Evolutionary conservation across 2,113 vertebrate species (phyloP).

Genomic region (Lipophrys pholis): DNA sequence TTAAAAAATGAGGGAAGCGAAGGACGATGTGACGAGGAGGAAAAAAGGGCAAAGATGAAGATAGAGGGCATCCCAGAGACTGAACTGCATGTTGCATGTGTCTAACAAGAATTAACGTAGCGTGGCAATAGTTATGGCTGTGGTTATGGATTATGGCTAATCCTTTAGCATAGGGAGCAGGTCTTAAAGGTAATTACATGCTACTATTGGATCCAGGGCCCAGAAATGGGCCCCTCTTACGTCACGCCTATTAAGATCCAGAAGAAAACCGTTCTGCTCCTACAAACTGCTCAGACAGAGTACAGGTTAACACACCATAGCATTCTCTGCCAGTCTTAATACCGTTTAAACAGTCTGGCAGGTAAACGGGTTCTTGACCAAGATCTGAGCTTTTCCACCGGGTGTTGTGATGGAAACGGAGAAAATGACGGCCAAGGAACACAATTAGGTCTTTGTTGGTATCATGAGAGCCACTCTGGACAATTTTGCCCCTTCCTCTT

Average conservation of each 20-base stretch:
- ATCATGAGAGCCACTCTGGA: background rate
- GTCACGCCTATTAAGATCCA: slow-evolving; percentile 63
- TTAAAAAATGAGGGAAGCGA: slow-evolving; percentile 36
- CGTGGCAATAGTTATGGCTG: slow-evolving; percentile 73
- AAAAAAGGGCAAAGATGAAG: slow-evolving; percentile 34
- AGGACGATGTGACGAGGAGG: slow-evolving; percentile 31
- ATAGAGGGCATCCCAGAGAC: slow-evolving; percentile 33
- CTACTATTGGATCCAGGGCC: slow-evolving; percentile 75
- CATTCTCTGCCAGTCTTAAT: slow-evolving; percentile 39
- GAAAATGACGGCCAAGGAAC: background rate
- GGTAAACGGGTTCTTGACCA: slow-evolving; percentile 10
- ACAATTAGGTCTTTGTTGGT: background rate
- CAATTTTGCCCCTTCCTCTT: background rate
- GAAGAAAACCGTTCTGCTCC: slow-evolving; percentile 57
- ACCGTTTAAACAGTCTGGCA: slow-evolving; percentile 10
- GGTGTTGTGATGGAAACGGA: background rate
- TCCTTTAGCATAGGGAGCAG: slow-evolving; percentile 75
- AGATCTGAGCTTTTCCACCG: background rate
- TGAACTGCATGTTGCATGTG: slow-evolving; percentile 44
- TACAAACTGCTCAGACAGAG: slow-evolving; percentile 47
- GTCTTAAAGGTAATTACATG: slow-evolving; percentile 82
- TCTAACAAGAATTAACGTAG: slow-evolving; percentile 69
- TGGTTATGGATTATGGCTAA: slow-evolving; percentile 82
- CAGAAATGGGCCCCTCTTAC: slow-evolving; percentile 66
- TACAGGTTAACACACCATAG: slow-evolving; percentile 50